Base-by-base conservation (phyloP, 1,140 invertebrate genomes). In the Phocides pigmalion region DNA sequence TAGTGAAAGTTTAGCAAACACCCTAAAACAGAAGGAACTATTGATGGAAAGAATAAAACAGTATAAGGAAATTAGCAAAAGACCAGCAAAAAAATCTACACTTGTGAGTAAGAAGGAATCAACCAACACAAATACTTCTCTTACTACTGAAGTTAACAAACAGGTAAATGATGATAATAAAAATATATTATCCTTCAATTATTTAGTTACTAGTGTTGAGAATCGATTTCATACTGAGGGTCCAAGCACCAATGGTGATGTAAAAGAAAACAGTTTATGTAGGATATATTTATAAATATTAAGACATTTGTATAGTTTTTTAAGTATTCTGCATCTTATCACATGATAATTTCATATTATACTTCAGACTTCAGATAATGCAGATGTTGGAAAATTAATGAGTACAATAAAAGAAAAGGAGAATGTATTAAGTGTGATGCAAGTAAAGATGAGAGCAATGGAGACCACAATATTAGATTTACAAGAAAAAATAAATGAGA, bases 401-500 rank as follows among this genome's bases (percentile, higher is more conserved):
- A 84, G 74, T 53, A 72, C 73, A 25, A 68, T 89, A 9, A 91
- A 89, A 74, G 89, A 91, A 62, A 91, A 89, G 70, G 89, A 91
- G 62, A 89, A 85, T 72, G 74, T 77, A 22, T 51, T 89, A 44
- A 89, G 82, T 76, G 58, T 91, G 46, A 82, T 92, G 76, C 85
- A 88, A 91, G 86, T 81, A 71, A 94, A 93, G 82, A 92, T 95
- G 59, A 84, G 92, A 66, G 93, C 94, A 81, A 81, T 96, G 67
- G 95, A 96, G 80, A 93, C 92, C 6, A 93, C 90, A 66, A 92
- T 96, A 47, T 76, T 95, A 28, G 95, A 95, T 87, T 90, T 96
- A 54, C 94, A 95, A 90, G 96, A 97, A 87, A 95, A 95, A 87
- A 92, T 97, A 14, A 95, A 95, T 77, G 97, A 97, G 79, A 97